phyloP scores from a whole-genome alignment of 2,113 vertebrate species.

The Pollachius pollachius region DNA sequence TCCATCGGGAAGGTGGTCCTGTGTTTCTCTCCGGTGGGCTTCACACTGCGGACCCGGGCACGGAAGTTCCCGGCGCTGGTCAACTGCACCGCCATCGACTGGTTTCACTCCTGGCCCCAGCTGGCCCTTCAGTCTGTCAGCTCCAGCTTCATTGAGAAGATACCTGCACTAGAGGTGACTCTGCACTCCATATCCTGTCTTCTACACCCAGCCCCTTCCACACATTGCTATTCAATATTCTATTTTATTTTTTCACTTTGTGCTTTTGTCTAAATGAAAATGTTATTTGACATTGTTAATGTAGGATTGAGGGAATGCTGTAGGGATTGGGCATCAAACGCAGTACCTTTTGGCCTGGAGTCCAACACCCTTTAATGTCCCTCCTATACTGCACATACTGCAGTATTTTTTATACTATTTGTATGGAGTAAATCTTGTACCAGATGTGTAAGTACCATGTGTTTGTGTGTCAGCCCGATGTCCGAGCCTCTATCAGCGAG shows the following conservation, averaged over 20 bases:
- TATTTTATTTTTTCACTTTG: neutral
- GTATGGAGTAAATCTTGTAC: neutral
- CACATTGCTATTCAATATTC: too few relatives aligned
- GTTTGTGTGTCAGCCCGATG: constrained; percentile 52
- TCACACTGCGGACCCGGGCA: constrained; percentile 68
- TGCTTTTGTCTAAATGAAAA: neutral
- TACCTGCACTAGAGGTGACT: constrained; percentile 64
- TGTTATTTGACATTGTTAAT: too few relatives aligned
- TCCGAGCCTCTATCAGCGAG: constrained; percentile 69
- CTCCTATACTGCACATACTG: too few relatives aligned
- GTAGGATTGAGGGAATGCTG: too few relatives aligned
- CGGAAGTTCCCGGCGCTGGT: constrained; percentile 72
- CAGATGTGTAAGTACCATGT: neutral
- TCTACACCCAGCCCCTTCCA: neutral
- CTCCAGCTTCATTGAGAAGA: constrained; percentile 72
- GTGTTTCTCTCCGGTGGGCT: constrained; percentile 75
- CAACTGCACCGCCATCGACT: constrained; percentile 66
- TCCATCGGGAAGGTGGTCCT: constrained; percentile 65
- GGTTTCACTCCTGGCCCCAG: constrained; percentile 68
- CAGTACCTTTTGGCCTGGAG: too few relatives aligned
- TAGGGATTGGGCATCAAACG: too few relatives aligned
- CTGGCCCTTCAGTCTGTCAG: constrained; percentile 70
- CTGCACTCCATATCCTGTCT: too few relatives aligned
- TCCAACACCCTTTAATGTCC: too few relatives aligned
- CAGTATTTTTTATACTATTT: neutral